A percentile compares a stretch with the other conserved stretches of the same genome.
Conservation (phyloP, 35 echinoderm and acorn worm genomes). For the Anneissia japonica region DNA sequence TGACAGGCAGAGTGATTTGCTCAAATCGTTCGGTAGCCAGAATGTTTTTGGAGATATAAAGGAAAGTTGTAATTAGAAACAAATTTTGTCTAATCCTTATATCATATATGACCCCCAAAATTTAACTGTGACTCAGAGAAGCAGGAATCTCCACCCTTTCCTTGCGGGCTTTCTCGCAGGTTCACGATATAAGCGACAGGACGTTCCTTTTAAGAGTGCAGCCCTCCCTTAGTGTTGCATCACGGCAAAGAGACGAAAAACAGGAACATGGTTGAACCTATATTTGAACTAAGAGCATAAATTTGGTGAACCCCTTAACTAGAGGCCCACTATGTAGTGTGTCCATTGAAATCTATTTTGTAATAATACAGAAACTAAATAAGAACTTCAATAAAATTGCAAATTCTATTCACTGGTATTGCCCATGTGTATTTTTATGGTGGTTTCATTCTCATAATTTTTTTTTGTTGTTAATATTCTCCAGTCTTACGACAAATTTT, state of each 20-base stretch:
- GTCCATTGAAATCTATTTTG: too few species aligned
- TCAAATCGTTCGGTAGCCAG: neutral
- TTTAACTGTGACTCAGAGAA: neutral
- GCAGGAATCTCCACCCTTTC: slow-evolving; percentile 1
- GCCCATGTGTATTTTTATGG: too few species aligned
- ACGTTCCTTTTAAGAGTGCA: neutral
- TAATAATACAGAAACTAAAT: too few species aligned
- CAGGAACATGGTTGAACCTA: neutral
- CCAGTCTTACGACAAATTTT: too few species aligned
- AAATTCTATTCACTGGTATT: too few species aligned
- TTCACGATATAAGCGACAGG: neutral
- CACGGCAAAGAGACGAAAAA: neutral
- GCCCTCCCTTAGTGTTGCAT: neutral
- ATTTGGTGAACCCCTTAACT: neutral
- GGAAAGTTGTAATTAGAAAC: neutral
- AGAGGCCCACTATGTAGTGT: too few species aligned
- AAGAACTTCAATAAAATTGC: too few species aligned
- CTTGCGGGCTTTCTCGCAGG: neutral
- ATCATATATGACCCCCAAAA: neutral
- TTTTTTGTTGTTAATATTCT: too few species aligned
- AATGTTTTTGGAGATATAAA: neutral
- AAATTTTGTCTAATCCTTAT: neutral
- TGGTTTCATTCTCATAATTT: too few species aligned
- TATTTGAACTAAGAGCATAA: neutral
- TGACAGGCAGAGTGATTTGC: neutral